Percentiles rank a stretch among this genome's conserved stretches.
These are phyloP conservation scores for Amblyopsis hoosieri DNA, from an alignment of 2,797 vertebrate genomes.

Conservation along the genomic window DNA sequence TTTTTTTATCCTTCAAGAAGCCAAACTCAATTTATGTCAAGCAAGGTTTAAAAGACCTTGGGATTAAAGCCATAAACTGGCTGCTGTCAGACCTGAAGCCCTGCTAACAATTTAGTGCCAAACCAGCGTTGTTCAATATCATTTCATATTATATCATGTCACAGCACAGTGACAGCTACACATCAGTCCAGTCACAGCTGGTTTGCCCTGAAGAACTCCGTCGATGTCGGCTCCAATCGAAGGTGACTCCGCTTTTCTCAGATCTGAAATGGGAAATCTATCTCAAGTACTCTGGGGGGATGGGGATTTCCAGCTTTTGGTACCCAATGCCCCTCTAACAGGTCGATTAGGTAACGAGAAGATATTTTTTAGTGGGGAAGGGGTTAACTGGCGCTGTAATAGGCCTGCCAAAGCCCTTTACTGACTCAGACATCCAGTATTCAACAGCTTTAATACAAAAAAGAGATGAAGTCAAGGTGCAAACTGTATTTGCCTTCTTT, in stretches of 20 bases:
- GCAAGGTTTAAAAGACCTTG: slow-evolving; percentile 99
- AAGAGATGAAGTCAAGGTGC: no score
- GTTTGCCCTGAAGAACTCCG: slow-evolving; percentile 98
- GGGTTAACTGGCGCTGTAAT: slow-evolving; percentile 51
- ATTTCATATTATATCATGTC: slow-evolving; percentile 99
- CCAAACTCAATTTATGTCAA: slow-evolving; percentile 99
- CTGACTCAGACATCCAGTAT: slow-evolving; percentile 62
- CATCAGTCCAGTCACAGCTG: slow-evolving; percentile 95
- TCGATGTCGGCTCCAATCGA: slow-evolving; percentile 89
- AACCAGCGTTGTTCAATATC: slow-evolving; percentile 98
- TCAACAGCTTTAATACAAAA: slow-evolving; percentile 48
- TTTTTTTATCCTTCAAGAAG: slow-evolving; percentile 84
- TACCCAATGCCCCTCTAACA: slow-evolving; percentile 65
- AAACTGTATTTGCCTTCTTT: no score
- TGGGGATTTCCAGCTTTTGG: slow-evolving; percentile 57
- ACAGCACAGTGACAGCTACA: slow-evolving; percentile 89
- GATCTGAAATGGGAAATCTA: slow-evolving; percentile 82
- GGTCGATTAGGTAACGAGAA: slow-evolving; percentile 75
- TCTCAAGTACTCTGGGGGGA: slow-evolving; percentile 71
- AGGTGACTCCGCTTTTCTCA: slow-evolving; percentile 87
- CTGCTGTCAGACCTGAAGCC: slow-evolving; percentile 98
- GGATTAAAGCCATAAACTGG: slow-evolving; percentile 99
- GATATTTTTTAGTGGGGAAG: slow-evolving; percentile 72
- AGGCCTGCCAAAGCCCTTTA: slow-evolving; percentile 70
- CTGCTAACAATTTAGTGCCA: slow-evolving; percentile 99